phyloP scores from a whole-genome alignment of 2,888 invertebrate species.

The Apomyelois bistriatella region DNA sequence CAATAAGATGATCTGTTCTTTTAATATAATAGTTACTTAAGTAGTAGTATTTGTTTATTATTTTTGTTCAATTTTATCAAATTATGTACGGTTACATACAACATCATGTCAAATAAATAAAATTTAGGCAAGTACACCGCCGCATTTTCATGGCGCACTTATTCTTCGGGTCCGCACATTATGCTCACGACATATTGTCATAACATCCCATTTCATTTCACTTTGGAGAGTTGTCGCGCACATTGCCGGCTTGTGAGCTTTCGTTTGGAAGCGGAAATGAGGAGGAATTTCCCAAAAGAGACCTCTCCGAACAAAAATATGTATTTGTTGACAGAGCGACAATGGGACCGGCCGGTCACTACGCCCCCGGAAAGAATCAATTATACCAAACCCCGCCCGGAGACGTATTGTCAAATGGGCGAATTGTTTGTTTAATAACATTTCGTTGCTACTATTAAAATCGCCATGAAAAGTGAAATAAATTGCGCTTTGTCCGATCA shows the following conservation, averaged over 20 bases:
- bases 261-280: conserved; percentile 73
- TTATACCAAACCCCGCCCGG: conserved; percentile 64
- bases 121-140: conserved; percentile 28
- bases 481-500: conserved; percentile 58
- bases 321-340: conserved; percentile 60
- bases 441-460: conserved; percentile 66
- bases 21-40: too few species aligned
- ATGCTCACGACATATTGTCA: conserved; percentile 64
- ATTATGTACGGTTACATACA: neutral
- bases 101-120: conserved; percentile 30
- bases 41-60: neutral
- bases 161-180: conserved; percentile 41
- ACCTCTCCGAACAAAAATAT: conserved; percentile 57
- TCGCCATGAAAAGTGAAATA: conserved; percentile 55
- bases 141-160: conserved; percentile 43
- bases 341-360: conserved; percentile 52
- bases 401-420: conserved; percentile 72
- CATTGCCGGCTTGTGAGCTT: conserved; percentile 62
- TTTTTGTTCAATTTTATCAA: neutral
- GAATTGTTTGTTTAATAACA: conserved; percentile 80
- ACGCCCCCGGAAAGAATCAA: conserved; percentile 79
- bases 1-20: too few species aligned
- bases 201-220: conserved; percentile 72
- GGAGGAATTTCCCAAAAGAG: conserved; percentile 63
- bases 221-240: conserved; percentile 59